Evolutionary conservation across 2,888 invertebrate genomes (phyloP).

Genomic region (Protodeltote pygarga): DNA sequence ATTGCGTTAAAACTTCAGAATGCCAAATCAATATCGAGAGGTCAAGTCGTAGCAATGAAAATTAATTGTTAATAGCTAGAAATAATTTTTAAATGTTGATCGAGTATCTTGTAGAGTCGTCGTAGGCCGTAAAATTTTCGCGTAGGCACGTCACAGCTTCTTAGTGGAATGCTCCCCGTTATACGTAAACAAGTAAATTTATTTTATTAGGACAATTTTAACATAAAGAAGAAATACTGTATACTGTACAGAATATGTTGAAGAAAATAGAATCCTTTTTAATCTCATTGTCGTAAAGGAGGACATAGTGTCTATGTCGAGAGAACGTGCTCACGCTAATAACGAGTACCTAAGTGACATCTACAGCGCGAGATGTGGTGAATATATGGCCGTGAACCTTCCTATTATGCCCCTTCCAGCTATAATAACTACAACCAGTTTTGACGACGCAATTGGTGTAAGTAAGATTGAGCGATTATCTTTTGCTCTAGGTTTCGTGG

Average conservation of each 20-base stretch:
- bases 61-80: conserved; percentile 65
- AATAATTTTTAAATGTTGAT: conserved; percentile 59
- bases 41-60: conserved; percentile 50
- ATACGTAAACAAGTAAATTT: conserved; percentile 56
- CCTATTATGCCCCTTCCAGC: too few relatives aligned
- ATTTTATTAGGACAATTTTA: conserved; percentile 58
- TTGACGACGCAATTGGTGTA: too few relatives aligned
- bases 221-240: conserved; percentile 23
- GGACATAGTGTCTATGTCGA: too few relatives aligned
- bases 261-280: not conserved
- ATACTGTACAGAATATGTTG: conserved; percentile 9
- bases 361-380: too few relatives aligned
- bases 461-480: too few relatives aligned
- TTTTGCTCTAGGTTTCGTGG: too few relatives aligned
- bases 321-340: too few relatives aligned
- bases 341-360: too few relatives aligned
- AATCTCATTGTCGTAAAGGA: not conserved
- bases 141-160: conserved; percentile 69
- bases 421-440: too few relatives aligned
- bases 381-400: too few relatives aligned
- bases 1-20: conserved; percentile 46
- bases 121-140: conserved; percentile 72
- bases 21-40: conserved; percentile 54
- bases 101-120: conserved; percentile 46
- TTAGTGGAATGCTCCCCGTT: conserved; percentile 57